Percentiles rank a stretch among this genome's conserved stretches.
Evolutionary conservation across 1,140 invertebrate genomes (phyloP).

Genomic region (Globodera rostochiensis): DNA sequence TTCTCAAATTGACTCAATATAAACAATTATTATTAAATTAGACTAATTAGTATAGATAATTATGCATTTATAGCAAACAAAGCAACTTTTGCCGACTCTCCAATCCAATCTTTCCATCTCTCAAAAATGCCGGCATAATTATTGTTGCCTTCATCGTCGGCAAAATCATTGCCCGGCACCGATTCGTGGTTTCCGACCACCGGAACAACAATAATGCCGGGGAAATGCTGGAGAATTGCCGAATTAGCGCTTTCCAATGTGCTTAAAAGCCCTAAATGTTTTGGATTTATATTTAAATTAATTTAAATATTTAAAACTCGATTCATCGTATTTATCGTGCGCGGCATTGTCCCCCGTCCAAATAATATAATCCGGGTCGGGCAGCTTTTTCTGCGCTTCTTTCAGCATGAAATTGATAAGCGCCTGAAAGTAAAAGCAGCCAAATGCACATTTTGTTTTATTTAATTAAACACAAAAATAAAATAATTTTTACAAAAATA

Average conservation of each 20-base stretch:
- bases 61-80: background rate
- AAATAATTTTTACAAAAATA: background rate
- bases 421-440: constrained; percentile 17
- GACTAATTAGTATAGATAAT: constrained; percentile 12
- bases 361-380: constrained; percentile 53
- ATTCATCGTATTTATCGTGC: constrained; percentile 48
- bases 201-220: constrained; percentile 47
- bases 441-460: background rate
- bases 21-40: background rate
- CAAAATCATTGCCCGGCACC: constrained; percentile 54
- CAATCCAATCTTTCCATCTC: constrained; percentile 57
- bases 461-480: background rate
- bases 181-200: constrained; percentile 62
- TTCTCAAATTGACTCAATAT: constrained; percentile 36
- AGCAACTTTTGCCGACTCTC: constrained; percentile 37
- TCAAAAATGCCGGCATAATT: constrained; percentile 41
- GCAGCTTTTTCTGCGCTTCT: constrained; percentile 39
- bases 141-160: constrained; percentile 26
- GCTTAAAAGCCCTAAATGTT: constrained; percentile 52
- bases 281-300: background rate
- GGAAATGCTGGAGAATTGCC: constrained; percentile 34
- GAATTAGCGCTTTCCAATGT: constrained; percentile 45
- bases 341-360: constrained; percentile 64
- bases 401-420: constrained; percentile 45
- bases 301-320: constrained; percentile 37